phyloP scores from a whole-genome alignment of 2,113 vertebrate genomes.

The Anseranas semipalmata region DNA sequence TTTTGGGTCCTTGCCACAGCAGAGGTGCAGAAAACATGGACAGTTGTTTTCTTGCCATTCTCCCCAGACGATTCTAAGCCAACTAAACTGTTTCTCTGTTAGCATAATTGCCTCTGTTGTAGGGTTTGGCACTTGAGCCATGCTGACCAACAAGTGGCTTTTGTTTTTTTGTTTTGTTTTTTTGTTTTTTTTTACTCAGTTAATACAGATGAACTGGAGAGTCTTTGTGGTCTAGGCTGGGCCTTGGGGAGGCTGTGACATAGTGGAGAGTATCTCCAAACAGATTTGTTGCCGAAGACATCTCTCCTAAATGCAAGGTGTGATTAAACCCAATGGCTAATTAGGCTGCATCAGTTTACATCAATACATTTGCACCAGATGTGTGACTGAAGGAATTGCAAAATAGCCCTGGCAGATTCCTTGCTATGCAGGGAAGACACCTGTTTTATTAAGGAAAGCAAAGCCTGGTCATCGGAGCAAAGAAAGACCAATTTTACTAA shows the following conservation, averaged over 20 bases:
- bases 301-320: background rate
- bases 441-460: accelerated
- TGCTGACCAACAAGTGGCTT: background rate
- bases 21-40: background rate
- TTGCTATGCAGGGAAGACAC: accelerated
- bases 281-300: background rate
- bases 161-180: no score
- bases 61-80: background rate
- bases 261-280: no score
- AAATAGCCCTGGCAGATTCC: background rate
- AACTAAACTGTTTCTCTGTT: background rate
- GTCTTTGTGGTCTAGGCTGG: background rate
- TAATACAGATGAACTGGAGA: background rate
- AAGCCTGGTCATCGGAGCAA: accelerated
- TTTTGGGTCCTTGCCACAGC: background rate
- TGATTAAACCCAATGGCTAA: background rate
- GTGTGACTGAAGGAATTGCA: background rate
- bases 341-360: background rate
- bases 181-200: no score
- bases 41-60: background rate
- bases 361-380: background rate
- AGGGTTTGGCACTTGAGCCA: background rate
- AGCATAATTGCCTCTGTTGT: background rate
- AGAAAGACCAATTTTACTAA: accelerated
- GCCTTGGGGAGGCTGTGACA: background rate